Conservation (phyloP, 2,888 invertebrate species). For the Tetramorium bicarinatum region DNA sequence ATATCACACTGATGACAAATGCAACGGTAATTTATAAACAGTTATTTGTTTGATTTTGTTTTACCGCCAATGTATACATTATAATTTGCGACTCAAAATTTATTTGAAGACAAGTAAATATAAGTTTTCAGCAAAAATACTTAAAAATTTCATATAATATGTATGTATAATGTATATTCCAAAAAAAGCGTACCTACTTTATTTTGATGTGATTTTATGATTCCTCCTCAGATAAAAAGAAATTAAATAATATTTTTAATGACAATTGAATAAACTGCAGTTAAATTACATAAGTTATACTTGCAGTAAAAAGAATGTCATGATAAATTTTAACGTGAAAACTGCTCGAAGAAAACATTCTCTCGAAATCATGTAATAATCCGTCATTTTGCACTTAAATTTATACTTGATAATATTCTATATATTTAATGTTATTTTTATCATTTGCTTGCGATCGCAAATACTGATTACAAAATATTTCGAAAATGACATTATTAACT, state of each 20-base stretch:
- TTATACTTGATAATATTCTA: neutral
- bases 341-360: neutral
- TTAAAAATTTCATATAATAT: neutral
- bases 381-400: neutral
- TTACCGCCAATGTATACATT: neutral
- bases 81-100: neutral
- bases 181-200: neutral
- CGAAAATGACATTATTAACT: neutral
- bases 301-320: neutral
- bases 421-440: neutral
- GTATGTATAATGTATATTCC: neutral
- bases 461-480: conserved; percentile 5
- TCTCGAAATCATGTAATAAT: neutral
- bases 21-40: neutral
- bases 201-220: neutral
- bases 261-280: neutral
- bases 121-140: neutral
- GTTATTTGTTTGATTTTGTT: neutral
- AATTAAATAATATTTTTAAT: neutral
- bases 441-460: neutral
- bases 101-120: neutral
- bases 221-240: neutral
- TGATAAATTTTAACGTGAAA: neutral
- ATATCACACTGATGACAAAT: neutral
- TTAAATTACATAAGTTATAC: neutral